Conservation (phyloP, 2,797 vertebrate genomes). For the Sternarchorhynchus goeldii region DNA sequence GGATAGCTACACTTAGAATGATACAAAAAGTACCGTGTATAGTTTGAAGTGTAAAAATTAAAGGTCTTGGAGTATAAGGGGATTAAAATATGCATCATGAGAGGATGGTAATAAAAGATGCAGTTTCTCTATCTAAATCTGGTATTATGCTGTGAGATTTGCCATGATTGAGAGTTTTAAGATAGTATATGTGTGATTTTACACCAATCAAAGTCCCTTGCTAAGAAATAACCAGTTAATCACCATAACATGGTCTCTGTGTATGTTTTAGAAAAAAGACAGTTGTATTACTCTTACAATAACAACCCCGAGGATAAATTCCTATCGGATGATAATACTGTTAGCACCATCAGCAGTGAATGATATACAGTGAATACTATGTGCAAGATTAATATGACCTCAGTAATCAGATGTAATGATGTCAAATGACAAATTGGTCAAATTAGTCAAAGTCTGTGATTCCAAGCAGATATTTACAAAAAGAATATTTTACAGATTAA, state of each 20-base stretch:
- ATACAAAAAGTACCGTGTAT: no score
- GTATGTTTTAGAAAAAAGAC: neutral
- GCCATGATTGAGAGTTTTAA: neutral
- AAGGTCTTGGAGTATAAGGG: no score
- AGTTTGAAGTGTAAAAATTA: no score
- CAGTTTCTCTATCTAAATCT: no score
- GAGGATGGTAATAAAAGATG: no score
- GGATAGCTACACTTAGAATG: no score
- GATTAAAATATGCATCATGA: no score
- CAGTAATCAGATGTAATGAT: neutral
- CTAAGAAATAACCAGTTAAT: neutral
- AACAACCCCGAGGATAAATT: neutral
- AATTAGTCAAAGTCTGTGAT: neutral
- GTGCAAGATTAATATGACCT: neutral
- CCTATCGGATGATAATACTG: neutral
- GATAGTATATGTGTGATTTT: neutral
- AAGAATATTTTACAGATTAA: neutral
- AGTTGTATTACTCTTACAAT: neutral
- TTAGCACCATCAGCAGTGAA: neutral
- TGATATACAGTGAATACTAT: neutral
- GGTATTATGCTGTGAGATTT: no score
- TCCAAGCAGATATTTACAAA: constrained; percentile 1
- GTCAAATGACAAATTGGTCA: neutral
- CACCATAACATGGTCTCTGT: constrained; percentile 1
- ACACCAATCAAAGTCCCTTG: neutral